These are phyloP conservation scores for Telmatochromis sp. DNA, from an alignment of 2,113 vertebrate species.

Conservation along the genomic window DNA sequence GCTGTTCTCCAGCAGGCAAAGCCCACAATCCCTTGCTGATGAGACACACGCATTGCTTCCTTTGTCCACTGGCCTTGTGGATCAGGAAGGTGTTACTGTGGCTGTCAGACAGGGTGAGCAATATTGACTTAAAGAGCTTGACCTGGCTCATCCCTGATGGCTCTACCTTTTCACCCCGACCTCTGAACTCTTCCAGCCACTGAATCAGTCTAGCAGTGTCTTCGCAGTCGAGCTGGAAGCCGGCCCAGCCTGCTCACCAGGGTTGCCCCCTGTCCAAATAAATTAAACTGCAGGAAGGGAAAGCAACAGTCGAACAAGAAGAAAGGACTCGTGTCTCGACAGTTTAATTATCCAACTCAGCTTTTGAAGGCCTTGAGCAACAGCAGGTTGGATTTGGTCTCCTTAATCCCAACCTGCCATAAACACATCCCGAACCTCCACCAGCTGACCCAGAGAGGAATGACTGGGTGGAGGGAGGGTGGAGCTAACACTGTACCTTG, in stretches of 20 bases:
- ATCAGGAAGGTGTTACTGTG: slow-evolving; percentile 63
- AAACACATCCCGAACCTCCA: slow-evolving; percentile 40
- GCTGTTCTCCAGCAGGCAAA: slow-evolving; percentile 1
- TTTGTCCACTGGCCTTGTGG: slow-evolving; percentile 54
- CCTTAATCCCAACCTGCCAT: slow-evolving; percentile 52
- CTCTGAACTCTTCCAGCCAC: slow-evolving; percentile 34
- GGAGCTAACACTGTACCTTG: background rate
- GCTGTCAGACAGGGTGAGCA: slow-evolving; percentile 56
- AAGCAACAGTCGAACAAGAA: background rate
- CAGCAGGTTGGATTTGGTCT: slow-evolving; percentile 43
- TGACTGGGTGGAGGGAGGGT: background rate
- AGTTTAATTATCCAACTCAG: slow-evolving; percentile 64
- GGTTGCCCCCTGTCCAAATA: slow-evolving; percentile 56
- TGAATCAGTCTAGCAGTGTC: background rate
- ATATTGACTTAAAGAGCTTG: slow-evolving; percentile 61
- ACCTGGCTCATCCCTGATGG: slow-evolving; percentile 50
- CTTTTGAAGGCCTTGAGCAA: slow-evolving; percentile 58
- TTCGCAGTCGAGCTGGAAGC: slow-evolving; percentile 24
- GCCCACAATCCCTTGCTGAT: slow-evolving; percentile 43
- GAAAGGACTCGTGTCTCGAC: slow-evolving; percentile 30
- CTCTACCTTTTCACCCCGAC: slow-evolving; percentile 52
- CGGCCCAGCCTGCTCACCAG: slow-evolving; percentile 32
- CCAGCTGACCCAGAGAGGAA: background rate
- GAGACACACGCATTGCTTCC: slow-evolving; percentile 21
- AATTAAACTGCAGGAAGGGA: slow-evolving; percentile 56